Evolutionary conservation across 2,797 vertebrate species (phyloP).

Genomic region (Melanotaenia maccullochi): DNA sequence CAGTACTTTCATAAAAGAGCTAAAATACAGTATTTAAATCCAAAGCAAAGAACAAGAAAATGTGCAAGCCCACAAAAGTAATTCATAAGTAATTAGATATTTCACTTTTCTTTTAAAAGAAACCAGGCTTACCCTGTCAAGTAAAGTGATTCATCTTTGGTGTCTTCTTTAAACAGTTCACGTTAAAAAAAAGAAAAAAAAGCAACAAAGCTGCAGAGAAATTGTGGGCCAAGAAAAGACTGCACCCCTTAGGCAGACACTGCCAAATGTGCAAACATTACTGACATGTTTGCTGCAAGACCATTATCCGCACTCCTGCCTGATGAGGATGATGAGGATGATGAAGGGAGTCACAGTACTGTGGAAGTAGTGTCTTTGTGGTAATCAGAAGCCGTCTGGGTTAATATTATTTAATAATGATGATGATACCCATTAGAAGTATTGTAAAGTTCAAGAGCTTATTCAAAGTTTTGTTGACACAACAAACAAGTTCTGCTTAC

Average conservation of each 20-base stretch:
- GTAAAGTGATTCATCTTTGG: neutral
- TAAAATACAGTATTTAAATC: too few species aligned
- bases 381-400: too few species aligned
- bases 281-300: neutral
- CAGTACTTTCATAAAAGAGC: too few species aligned
- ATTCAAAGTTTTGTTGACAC: neutral
- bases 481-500: neutral
- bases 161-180: neutral
- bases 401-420: too few species aligned
- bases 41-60: neutral
- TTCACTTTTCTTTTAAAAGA: neutral
- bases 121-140: neutral
- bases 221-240: neutral
- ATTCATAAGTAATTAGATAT: neutral
- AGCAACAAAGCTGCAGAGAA: conserved; percentile 6
- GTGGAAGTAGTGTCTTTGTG: neutral
- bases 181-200: neutral
- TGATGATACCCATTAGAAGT: neutral
- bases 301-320: neutral
- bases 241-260: neutral
- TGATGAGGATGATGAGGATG: neutral
- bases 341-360: neutral
- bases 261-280: conserved; percentile 13
- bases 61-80: neutral
- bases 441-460: neutral